Conservation (phyloP, 1,140 invertebrate genomes). For the Macrotrachela quadricornifera region DNA sequence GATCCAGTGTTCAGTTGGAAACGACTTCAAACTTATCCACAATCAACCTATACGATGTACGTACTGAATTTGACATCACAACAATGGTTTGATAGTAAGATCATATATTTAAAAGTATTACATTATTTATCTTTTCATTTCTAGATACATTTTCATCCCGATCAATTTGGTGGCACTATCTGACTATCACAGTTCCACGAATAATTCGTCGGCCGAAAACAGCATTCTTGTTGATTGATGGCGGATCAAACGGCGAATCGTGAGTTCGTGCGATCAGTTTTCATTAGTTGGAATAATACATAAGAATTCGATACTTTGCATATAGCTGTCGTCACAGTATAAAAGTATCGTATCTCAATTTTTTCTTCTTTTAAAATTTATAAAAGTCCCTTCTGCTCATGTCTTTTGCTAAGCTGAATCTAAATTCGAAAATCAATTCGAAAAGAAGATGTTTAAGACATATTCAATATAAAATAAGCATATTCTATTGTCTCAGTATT, state of each 20-base stretch:
- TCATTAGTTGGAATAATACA: background rate
- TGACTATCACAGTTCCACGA: constrained; percentile 17
- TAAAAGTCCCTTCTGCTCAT: no score
- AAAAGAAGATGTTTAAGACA: no score
- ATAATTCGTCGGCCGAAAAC: constrained; percentile 12
- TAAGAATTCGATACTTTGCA: no score
- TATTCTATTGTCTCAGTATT: no score
- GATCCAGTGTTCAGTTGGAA: constrained; percentile 8
- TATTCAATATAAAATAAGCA: no score
- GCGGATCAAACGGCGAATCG: constrained; percentile 14
- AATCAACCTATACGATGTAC: constrained; percentile 15
- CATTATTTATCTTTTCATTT: background rate
- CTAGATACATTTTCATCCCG: constrained; percentile 7
- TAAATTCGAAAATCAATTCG: no score
- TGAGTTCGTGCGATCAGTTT: background rate
- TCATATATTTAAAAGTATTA: background rate
- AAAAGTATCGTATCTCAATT: no score
- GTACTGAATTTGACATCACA: constrained; percentile 20
- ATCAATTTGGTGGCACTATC: constrained; percentile 22
- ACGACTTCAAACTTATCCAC: constrained; percentile 10
- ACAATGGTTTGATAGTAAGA: constrained; percentile 16
- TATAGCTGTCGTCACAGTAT: no score
- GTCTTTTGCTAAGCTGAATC: no score
- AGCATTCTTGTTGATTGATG: constrained; percentile 15
- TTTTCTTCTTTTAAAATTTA: no score